phyloP scores from a whole-genome alignment of 2,888 invertebrate species.

The Parapristionchus giblindavisi region DNA sequence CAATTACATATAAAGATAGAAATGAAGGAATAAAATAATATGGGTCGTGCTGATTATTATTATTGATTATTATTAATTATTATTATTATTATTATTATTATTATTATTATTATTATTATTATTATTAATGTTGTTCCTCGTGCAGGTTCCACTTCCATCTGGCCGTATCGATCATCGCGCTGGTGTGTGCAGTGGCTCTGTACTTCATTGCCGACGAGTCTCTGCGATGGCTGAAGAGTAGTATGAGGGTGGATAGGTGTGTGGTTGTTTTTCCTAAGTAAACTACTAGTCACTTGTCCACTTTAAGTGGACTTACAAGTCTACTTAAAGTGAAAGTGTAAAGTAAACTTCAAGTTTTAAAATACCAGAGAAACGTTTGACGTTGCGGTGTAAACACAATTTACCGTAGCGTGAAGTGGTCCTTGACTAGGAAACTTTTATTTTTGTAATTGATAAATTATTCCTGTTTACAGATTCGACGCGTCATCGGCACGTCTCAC shows the following conservation, averaged over 20 bases:
- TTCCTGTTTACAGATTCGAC: slow-evolving; percentile 8
- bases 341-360: too few species aligned
- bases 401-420: too few species aligned
- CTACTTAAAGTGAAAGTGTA: too few species aligned
- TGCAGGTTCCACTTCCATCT: slow-evolving; percentile 35
- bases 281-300: too few species aligned
- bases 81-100: too few species aligned
- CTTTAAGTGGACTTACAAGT: too few species aligned
- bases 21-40: not conserved
- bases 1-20: not conserved
- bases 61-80: too few species aligned
- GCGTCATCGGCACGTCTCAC: not conserved
- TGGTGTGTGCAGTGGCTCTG: not conserved
- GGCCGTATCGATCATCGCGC: slow-evolving; percentile 2
- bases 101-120: too few species aligned
- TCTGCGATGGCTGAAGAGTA: slow-evolving; percentile 34
- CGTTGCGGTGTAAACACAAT: too few species aligned
- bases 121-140: not conserved
- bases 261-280: too few species aligned
- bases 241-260: not conserved
- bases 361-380: too few species aligned
- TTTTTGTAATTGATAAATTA: not conserved
- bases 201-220: slow-evolving; percentile 34
- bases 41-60: too few species aligned
- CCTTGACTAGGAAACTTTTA: not conserved